Base-by-base conservation (phyloP, 2,888 invertebrate species). In the Eupithecia abbreviata region DNA sequence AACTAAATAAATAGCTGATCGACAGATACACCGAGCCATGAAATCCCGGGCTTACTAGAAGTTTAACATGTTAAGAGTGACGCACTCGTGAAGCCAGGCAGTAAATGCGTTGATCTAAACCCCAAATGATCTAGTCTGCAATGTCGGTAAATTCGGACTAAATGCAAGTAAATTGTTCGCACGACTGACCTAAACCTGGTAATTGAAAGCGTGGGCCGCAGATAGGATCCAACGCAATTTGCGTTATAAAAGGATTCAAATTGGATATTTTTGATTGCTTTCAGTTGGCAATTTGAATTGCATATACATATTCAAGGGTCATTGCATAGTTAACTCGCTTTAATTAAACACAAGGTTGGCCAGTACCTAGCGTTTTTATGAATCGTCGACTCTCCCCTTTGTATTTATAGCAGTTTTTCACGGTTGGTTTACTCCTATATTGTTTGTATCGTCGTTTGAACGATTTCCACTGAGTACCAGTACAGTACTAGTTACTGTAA, bases 281-380 rank as follows among this genome's bases (percentile, higher is more conserved):
- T 74, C 74, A 71, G 76, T 78, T 55, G 76, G 66, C 51, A 71
- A 75, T 73, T 78, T 74, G n/a, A 75, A 78, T 72, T 76, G 78
- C 75, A 76, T 75, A 67, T n/a, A n/a, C n/a, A n/a, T 43, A 67
- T 72, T 76, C 75, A 75, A 30, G 75, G 77, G 75, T 76, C 76
- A 76, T 72, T 78, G 78, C 45, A 72, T 78, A 76, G 73, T 71
- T 51, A 69, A 72, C 75, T 71, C 75, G 30, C 15, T 67, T 67
- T 71, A 73, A 78, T 78, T 69, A 72, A 78, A 76, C 73, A 77
- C 77, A 73, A 77, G 76, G 78, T 68, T 75, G 71, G 78, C 65
- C 69, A 71, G 67, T 75, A 72, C 72, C 51, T 42, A 62, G 74
- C 70, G 41, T 75, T 74, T 73, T 73, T 77, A 74, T 73, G 69